phyloP scores from a whole-genome alignment of 2,888 invertebrate genomes.

The Aleiodes leptofemur region DNA sequence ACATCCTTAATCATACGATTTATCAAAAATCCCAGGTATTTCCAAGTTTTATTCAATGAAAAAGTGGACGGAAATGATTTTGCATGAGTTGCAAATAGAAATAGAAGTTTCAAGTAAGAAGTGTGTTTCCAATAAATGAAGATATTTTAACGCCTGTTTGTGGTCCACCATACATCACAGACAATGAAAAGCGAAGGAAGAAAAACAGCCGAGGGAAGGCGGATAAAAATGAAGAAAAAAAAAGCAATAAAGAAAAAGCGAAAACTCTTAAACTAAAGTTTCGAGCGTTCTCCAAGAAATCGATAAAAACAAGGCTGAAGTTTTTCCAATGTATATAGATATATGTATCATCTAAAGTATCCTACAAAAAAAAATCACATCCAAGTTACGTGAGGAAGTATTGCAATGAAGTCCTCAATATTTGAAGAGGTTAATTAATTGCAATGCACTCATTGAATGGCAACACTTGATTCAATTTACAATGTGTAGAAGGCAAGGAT shows the following conservation, averaged over 20 bases:
- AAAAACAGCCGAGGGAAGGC: background rate
- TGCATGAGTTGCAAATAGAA: background rate
- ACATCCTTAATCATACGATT: no score
- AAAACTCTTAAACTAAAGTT: conserved; percentile 3
- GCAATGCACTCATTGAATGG: background rate
- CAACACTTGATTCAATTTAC: no score
- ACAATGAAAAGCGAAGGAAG: background rate
- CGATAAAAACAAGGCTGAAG: background rate
- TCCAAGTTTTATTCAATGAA: background rate
- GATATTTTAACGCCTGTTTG: conserved; percentile 7
- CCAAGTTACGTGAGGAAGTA: conserved; percentile 1
- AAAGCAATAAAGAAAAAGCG: background rate
- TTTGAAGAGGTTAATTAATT: conserved; percentile 21
- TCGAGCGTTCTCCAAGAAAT: conserved; percentile 19
- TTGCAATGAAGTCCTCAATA: background rate
- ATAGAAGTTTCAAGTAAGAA: background rate
- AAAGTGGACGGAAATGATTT: conserved; percentile 7
- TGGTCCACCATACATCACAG: conserved; percentile 22
- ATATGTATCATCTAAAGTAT: background rate
- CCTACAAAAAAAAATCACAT: conserved; percentile 11
- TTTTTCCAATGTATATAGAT: background rate
- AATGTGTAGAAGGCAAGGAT: background rate
- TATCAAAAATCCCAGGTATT: no score
- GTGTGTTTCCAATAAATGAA: conserved; percentile 15
- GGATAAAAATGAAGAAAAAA: background rate